phyloP scores from a whole-genome alignment of 2,888 invertebrate species.

The Spialia ferax region DNA sequence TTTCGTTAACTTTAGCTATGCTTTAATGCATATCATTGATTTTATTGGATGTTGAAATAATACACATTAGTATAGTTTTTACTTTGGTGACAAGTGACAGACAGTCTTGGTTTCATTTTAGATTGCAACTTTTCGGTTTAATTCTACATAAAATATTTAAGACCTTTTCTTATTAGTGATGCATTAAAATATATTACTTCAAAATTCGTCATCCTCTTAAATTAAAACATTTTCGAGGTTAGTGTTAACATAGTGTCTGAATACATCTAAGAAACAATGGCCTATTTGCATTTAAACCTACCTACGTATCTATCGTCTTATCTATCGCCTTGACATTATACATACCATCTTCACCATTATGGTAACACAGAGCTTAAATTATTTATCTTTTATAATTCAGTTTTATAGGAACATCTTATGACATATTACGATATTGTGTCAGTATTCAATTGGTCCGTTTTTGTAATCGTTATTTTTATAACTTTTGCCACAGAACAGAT shows the following conservation, averaged over 20 bases:
- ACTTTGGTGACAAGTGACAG: too few species aligned
- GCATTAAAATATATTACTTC: background rate
- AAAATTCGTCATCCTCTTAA: background rate
- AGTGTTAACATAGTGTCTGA: background rate
- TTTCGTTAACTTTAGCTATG: too few species aligned
- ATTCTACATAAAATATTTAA: too few species aligned
- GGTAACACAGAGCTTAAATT: background rate
- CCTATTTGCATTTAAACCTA: slow-evolving; percentile 20
- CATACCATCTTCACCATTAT: background rate
- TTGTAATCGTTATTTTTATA: background rate
- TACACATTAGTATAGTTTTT: too few species aligned
- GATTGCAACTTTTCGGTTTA: too few species aligned
- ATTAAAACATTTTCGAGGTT: slow-evolving; percentile 1
- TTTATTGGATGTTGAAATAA: too few species aligned
- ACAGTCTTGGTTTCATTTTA: too few species aligned
- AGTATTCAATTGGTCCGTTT: background rate
- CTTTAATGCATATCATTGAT: too few species aligned
- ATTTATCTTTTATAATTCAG: background rate
- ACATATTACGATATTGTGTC: background rate
- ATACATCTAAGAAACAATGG: slow-evolving; percentile 16
- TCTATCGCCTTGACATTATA: slow-evolving; percentile 33
- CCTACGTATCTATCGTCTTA: slow-evolving; percentile 18
- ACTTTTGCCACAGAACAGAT: background rate
- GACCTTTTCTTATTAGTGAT: too few species aligned
- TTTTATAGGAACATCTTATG: background rate